Evolutionary conservation across 1,140 invertebrate genomes (phyloP).

Genomic region (Apis florea): DNA sequence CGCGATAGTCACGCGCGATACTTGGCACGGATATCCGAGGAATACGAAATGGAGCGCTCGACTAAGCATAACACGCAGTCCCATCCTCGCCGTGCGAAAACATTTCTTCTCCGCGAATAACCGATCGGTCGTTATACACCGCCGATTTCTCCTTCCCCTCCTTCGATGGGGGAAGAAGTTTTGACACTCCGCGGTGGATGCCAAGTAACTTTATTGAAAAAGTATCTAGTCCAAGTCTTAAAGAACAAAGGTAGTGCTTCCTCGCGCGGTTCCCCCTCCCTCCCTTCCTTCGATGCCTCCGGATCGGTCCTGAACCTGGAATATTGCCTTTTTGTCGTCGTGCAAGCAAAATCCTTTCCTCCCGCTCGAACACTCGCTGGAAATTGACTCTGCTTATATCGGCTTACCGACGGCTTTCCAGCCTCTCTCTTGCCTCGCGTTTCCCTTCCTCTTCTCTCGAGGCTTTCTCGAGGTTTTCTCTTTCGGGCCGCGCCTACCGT

Average conservation of each 20-base stretch:
- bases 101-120: constrained; percentile 34
- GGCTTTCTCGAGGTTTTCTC: constrained; percentile 6
- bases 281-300: neutral
- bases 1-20: constrained; percentile 42
- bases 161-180: constrained; percentile 42
- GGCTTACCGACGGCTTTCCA: constrained; percentile 63
- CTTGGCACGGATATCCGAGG: constrained; percentile 42
- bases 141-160: constrained; percentile 11
- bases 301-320: constrained; percentile 50
- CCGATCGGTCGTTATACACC: constrained; percentile 35
- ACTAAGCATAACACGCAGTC: neutral
- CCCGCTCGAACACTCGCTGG: constrained; percentile 64
- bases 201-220: constrained; percentile 67
- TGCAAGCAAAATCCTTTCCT: constrained; percentile 67
- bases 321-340: constrained; percentile 68
- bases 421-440: constrained; percentile 52
- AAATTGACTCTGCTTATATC: constrained; percentile 69
- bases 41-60: constrained; percentile 49
- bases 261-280: constrained; percentile 27
- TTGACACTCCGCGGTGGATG: constrained; percentile 47
- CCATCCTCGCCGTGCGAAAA: constrained; percentile 21
- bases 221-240: constrained; percentile 62
- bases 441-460: constrained; percentile 21
- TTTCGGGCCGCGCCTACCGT: constrained; percentile 51
- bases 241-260: constrained; percentile 56